Evolutionary conservation across 2,797 vertebrate species (phyloP).

Genomic region (Pangasius krempfi): DNA sequence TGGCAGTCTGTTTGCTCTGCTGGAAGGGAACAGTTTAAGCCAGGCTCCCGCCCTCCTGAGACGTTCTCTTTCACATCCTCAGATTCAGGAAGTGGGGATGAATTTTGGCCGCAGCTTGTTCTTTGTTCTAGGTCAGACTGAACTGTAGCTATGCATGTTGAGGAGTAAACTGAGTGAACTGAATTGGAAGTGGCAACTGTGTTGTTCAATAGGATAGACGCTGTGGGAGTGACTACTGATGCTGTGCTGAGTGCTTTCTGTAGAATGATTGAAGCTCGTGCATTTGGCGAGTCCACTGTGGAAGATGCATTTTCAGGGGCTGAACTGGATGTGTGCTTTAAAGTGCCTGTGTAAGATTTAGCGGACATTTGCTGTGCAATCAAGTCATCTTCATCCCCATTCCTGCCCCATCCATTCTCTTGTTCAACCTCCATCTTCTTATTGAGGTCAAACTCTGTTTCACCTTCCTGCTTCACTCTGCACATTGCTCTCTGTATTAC

Average conservation of each 20-base stretch:
- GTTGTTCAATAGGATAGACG: conserved; percentile 2
- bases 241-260: conserved; percentile 27
- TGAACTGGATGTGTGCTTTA: conserved; percentile 60
- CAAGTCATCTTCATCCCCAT: neutral
- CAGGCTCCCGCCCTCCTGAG: conserved; percentile 71
- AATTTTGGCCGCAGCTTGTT: conserved; percentile 60
- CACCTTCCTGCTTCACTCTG: conserved; percentile 84
- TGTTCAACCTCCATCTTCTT: conserved; percentile 67
- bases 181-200: conserved; percentile 62
- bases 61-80: conserved; percentile 92
- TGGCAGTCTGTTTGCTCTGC: conserved; percentile 60
- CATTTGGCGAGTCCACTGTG: conserved; percentile 55
- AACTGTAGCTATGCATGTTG: conserved; percentile 71
- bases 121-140: conserved; percentile 70
- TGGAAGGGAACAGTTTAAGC: conserved; percentile 58
- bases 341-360: conserved; percentile 17
- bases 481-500: conserved; percentile 92
- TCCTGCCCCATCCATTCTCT: conserved; percentile 39
- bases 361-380: neutral
- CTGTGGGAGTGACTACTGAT: conserved; percentile 29
- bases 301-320: conserved; percentile 51
- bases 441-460: conserved; percentile 78
- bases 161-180: conserved; percentile 67
- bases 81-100: conserved; percentile 55
- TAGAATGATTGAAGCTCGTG: conserved; percentile 21